A percentile compares a stretch with the other conserved stretches of the same genome.
These are phyloP conservation scores for Coregonus clupeaformis DNA, from an alignment of 2,113 vertebrate genomes.

Conservation along the genomic window DNA sequence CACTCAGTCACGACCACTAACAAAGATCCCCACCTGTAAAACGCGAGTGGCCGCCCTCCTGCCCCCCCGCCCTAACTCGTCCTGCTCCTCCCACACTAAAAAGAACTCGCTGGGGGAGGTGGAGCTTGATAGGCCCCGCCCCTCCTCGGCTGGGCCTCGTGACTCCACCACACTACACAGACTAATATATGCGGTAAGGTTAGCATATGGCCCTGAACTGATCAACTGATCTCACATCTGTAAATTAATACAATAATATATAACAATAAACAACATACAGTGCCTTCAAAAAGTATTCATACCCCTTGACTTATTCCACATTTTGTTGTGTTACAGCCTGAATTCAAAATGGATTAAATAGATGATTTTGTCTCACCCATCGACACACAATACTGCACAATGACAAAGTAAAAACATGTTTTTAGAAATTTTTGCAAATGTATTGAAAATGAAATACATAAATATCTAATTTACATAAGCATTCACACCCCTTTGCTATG, in stretches of 20 bases:
- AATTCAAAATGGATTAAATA: too few relatives aligned
- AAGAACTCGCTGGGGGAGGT: constrained; percentile 69
- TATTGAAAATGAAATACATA: too few relatives aligned
- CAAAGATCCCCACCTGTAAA: constrained; percentile 90
- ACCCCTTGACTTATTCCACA: too few relatives aligned
- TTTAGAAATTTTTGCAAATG: too few relatives aligned
- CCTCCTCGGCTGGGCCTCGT: constrained; percentile 75
- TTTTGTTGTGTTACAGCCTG: too few relatives aligned
- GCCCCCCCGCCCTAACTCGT: constrained; percentile 75
- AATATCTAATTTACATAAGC: too few relatives aligned
- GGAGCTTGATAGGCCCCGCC: constrained; percentile 72
- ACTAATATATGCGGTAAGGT: constrained; percentile 78
- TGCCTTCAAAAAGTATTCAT: too few relatives aligned
- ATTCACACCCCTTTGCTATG: too few relatives aligned
- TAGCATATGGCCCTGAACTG: not conserved
- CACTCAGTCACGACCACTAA: constrained; percentile 57
- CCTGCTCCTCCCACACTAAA: constrained; percentile 72
- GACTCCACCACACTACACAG: constrained; percentile 70
- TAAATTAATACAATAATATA: not conserved
- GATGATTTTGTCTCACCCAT: too few relatives aligned
- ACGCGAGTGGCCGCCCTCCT: constrained; percentile 75
- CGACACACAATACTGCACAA: too few relatives aligned
- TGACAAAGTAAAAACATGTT: too few relatives aligned
- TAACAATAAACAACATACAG: too few relatives aligned
- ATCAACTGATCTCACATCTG: not conserved